Conservation (phyloP, 2,113 vertebrate species). For the Miniopterus natalensis region DNA sequence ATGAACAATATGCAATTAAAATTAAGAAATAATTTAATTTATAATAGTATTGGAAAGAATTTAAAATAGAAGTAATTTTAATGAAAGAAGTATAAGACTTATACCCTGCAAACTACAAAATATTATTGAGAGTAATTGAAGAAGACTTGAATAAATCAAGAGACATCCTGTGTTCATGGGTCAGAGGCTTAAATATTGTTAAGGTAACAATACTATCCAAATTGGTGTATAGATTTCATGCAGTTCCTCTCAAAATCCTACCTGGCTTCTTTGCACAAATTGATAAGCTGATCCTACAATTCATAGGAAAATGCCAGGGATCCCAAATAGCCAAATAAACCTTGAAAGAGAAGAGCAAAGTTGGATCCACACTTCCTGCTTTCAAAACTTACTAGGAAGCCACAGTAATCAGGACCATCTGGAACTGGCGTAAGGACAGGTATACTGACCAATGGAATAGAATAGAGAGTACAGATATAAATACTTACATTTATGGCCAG, state of each 20-base stretch:
- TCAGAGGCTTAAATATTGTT: not conserved
- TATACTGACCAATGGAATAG: not conserved
- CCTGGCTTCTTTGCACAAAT: not conserved
- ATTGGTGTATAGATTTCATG: not conserved
- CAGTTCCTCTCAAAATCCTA: not conserved
- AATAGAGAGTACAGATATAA: not conserved
- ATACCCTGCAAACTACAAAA: not conserved
- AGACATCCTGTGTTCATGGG: not conserved
- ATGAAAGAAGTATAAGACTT: not conserved
- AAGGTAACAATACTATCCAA: not conserved
- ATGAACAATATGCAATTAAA: not conserved
- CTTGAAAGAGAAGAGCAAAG: not conserved
- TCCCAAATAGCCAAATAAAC: not conserved
- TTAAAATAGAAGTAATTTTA: not conserved
- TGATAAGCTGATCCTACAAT: constrained; percentile 14
- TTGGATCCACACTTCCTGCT: not conserved
- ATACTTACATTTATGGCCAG: not conserved
- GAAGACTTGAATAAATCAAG: not conserved
- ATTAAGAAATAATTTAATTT: not conserved
- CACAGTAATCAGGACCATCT: not conserved
- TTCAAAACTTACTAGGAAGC: not conserved
- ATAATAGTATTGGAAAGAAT: not conserved
- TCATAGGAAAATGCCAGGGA: not conserved
- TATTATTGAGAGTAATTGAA: not conserved
- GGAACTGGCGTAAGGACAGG: not conserved